phyloP scores from a whole-genome alignment of 2,888 invertebrate species.

The Drosophila dives region DNA sequence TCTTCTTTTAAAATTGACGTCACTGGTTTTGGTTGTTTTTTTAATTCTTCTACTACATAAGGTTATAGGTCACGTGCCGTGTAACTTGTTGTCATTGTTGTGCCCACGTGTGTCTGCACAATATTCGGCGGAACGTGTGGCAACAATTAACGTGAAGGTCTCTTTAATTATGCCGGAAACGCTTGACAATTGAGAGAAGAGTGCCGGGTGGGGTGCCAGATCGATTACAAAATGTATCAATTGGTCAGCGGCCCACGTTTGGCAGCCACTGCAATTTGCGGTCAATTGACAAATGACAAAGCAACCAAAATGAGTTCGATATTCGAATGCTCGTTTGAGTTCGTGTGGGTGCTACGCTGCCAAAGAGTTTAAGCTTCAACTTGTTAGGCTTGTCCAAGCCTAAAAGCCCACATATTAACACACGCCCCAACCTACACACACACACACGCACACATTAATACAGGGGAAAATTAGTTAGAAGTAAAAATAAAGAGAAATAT shows the following conservation, averaged over 20 bases:
- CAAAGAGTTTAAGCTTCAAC: conserved; percentile 35
- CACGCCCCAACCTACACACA: conserved; percentile 28
- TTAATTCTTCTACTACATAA: conserved; percentile 7
- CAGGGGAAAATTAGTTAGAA: conserved; percentile 44
- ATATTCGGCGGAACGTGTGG: conserved; percentile 65
- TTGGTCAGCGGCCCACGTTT: conserved; percentile 59
- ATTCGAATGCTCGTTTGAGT: conserved; percentile 33
- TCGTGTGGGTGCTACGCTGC: conserved; percentile 47
- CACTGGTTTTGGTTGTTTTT: conserved; percentile 22
- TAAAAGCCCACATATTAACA: conserved; percentile 51
- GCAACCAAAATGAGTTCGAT: conserved; percentile 24
- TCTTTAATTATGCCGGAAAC: conserved; percentile 72
- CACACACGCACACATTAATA: conserved; percentile 22
- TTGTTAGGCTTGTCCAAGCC: conserved; percentile 36
- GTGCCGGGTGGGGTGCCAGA: conserved; percentile 3
- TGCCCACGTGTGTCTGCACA: conserved; percentile 60
- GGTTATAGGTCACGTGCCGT: conserved; percentile 63
- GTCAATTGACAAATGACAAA: conserved; percentile 54
- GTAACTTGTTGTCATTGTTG: conserved; percentile 47
- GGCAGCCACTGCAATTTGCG: conserved; percentile 22
- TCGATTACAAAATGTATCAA: conserved; percentile 72
- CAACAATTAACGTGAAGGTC: conserved; percentile 69
- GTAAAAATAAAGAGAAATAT: conserved; percentile 4
- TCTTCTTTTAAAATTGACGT: conserved; percentile 9
- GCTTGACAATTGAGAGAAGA: conserved; percentile 46